phyloP scores from a whole-genome alignment of 2,797 vertebrate genomes.

The Crenichthys baileyi region DNA sequence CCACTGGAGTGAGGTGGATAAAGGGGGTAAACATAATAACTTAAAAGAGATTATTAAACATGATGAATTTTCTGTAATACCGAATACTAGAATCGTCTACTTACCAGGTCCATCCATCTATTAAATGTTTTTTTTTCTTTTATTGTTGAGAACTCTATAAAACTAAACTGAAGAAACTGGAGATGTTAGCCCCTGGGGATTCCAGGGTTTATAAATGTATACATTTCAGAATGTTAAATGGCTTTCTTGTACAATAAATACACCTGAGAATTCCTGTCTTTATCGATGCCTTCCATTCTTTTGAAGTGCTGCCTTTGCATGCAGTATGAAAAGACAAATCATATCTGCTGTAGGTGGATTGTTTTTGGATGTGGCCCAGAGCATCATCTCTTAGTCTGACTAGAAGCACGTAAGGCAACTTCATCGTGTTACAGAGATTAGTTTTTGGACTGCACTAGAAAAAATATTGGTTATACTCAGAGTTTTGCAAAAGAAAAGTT shows the following conservation, averaged over 20 bases:
- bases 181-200: not conserved
- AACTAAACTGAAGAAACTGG: not conserved
- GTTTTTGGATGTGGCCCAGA: slow-evolving; percentile 2
- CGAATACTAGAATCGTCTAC: not conserved
- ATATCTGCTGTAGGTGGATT: slow-evolving; percentile 32
- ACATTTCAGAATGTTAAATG: slow-evolving; percentile 56
- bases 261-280: slow-evolving; percentile 13
- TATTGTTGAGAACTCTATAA: not conserved
- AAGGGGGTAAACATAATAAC: not conserved
- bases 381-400: slow-evolving; percentile 9
- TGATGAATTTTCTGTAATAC: not conserved
- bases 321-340: slow-evolving; percentile 7
- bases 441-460: not conserved
- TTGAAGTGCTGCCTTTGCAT: slow-evolving; percentile 4
- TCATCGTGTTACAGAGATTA: slow-evolving; percentile 4
- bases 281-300: not conserved
- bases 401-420: not conserved
- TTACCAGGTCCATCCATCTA: not conserved
- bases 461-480: not conserved
- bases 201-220: not conserved
- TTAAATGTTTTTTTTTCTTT: not conserved
- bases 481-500: not conserved
- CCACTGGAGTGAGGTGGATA: not conserved
- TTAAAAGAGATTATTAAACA: not conserved
- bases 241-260: slow-evolving; percentile 8